Evolutionary conservation across 2,888 invertebrate genomes (phyloP).

Genomic region (Brachycybe producta): DNA sequence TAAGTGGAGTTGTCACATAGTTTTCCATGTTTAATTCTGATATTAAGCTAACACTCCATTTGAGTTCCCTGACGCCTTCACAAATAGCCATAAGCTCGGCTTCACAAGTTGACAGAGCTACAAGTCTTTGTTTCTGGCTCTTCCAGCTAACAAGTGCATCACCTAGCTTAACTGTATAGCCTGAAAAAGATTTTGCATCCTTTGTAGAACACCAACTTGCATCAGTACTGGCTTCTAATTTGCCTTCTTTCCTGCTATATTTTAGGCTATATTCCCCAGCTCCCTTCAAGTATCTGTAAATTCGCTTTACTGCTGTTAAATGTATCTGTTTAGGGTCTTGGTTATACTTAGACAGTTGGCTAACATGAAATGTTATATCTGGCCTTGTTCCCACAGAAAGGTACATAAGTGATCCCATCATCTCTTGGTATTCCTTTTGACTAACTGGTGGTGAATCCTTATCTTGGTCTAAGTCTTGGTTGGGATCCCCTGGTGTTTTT

Average conservation of each 20-base stretch:
- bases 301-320: no score
- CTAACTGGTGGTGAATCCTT: no score
- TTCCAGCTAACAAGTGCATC: background rate
- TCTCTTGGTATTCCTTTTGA: no score
- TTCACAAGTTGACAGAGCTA: slow-evolving; percentile 5
- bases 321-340: no score
- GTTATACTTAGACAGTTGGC: no score
- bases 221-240: slow-evolving; percentile 2
- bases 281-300: no score
- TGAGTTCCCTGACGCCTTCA: background rate
- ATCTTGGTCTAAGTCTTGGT: no score
- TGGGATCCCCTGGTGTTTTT: no score
- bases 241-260: background rate
- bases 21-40: background rate
- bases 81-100: slow-evolving; percentile 3
- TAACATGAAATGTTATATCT: no score
- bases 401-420: no score
- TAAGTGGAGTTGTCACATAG: no score
- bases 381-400: no score
- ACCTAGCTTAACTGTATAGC: background rate
- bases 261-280: background rate
- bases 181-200: slow-evolving; percentile 9
- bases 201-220: slow-evolving; percentile 4
- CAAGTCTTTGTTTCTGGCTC: slow-evolving; percentile 4
- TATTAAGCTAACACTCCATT: background rate